Percentiles rank a stretch among this genome's conserved stretches.
These are phyloP conservation scores for Troilus luridus DNA, from an alignment of 2,888 invertebrate species.

Conservation along the genomic window DNA sequence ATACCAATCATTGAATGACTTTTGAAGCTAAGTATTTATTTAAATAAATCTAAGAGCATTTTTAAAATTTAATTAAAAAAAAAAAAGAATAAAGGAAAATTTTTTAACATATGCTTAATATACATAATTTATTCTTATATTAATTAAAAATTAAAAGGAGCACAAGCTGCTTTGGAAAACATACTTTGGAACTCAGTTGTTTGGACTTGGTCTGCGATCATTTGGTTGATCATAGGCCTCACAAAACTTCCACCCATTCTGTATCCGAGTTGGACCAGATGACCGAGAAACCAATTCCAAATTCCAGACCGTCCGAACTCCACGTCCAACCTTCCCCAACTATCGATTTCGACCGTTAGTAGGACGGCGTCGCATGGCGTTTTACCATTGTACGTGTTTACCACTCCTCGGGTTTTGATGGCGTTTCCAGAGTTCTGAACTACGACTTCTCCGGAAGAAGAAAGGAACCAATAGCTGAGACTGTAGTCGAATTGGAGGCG, in stretches of 20 bases:
- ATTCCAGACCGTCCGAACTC: background rate
- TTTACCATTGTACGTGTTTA: background rate
- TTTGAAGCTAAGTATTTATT: too few species aligned
- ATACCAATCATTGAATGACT: too few species aligned
- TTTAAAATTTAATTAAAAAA: too few species aligned
- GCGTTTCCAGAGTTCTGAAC: background rate
- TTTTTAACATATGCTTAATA: background rate
- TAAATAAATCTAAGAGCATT: too few species aligned
- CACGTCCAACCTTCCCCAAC: background rate
- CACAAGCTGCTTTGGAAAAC: slow-evolving; percentile 1
- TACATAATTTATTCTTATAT: background rate
- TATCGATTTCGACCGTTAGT: background rate
- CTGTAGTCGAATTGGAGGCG: background rate
- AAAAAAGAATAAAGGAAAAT: too few species aligned
- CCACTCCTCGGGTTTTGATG: background rate
- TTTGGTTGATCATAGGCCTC: background rate
- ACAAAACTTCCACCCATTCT: too few species aligned
- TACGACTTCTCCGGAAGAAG: background rate
- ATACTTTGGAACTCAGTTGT: background rate
- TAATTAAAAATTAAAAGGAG: background rate
- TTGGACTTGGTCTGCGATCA: background rate
- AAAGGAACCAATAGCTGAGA: background rate
- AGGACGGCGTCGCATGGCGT: background rate
- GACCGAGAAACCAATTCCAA: background rate
- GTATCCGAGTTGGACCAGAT: background rate